Conservation (phyloP, 2,113 vertebrate species). For the Thalassoma bifasciatum region DNA sequence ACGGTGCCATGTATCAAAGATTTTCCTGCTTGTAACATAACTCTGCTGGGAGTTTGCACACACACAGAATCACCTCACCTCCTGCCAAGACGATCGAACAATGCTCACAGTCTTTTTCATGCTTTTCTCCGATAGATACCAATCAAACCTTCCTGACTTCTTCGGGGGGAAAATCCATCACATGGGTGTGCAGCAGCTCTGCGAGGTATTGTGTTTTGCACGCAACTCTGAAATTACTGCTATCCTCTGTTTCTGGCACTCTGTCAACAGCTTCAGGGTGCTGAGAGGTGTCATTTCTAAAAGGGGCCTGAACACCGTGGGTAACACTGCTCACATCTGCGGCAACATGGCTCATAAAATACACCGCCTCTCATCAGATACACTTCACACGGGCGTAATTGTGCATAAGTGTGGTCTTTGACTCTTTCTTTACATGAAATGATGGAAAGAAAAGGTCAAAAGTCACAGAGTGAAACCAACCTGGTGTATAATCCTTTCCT, state of each 20-base stretch:
- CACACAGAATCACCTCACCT: conserved; percentile 26
- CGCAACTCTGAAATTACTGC: conserved; percentile 68
- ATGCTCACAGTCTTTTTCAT: conserved; percentile 55
- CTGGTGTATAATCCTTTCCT: neutral
- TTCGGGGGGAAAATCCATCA: conserved; percentile 62
- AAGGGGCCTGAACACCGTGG: conserved; percentile 5
- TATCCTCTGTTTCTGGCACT: conserved; percentile 38
- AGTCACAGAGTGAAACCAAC: conserved; percentile 1
- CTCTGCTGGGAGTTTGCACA: conserved; percentile 31
- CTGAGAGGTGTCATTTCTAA: conserved; percentile 44
- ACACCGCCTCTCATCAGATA: conserved; percentile 41
- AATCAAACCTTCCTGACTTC: conserved; percentile 53
- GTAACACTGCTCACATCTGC: conserved; percentile 37
- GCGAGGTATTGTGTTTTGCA: conserved; percentile 64
- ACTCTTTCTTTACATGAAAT: neutral
- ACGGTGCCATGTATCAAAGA: conserved; percentile 8
- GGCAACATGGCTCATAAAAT: conserved; percentile 38
- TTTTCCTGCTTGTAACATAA: conserved; percentile 41
- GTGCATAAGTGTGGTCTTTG: conserved; percentile 12
- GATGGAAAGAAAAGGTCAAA: neutral
- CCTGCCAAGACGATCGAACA: conserved; percentile 54
- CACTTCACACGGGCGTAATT: conserved; percentile 38
- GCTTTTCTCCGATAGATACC: conserved; percentile 50
- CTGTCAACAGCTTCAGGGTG: conserved; percentile 58
- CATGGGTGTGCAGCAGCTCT: conserved; percentile 47